A percentile compares a stretch with the other conserved stretches of the same genome.
Conservation (phyloP, 2,113 vertebrate species). For the Albula goreensis region DNA sequence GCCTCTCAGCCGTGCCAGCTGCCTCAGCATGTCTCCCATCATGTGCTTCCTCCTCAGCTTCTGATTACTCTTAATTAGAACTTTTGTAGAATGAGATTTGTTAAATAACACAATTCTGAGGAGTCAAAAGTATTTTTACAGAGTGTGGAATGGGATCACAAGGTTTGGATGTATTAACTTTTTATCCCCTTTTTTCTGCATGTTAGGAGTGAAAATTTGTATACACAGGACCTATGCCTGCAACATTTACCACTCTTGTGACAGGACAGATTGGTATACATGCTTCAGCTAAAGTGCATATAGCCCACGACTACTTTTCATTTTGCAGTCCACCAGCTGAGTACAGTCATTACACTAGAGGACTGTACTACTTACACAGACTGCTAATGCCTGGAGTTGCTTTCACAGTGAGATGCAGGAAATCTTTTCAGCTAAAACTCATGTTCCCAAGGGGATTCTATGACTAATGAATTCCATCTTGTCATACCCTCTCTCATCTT, state of each 20-base stretch:
- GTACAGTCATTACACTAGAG: not conserved
- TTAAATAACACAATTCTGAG: not conserved
- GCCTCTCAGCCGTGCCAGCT: not conserved
- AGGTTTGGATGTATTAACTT: no score
- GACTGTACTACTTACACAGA: not conserved
- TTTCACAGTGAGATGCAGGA: not conserved
- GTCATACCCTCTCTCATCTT: not conserved
- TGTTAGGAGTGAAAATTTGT: not conserved
- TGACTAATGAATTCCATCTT: not conserved
- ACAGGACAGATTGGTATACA: not conserved
- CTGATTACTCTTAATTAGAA: not conserved
- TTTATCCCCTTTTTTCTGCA: not conserved
- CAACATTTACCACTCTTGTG: not conserved
- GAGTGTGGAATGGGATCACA: no score
- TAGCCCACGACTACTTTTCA: not conserved
- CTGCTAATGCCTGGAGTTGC: not conserved
- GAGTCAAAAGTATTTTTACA: not conserved
- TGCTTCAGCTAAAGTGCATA: not conserved
- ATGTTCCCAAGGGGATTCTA: not conserved
- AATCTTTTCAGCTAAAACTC: not conserved
- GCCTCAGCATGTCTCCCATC: not conserved
- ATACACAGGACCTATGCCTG: not conserved
- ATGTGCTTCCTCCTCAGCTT: not conserved
- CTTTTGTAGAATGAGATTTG: not conserved
- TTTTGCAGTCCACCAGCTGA: not conserved